Conservation (phyloP, 1,140 invertebrate genomes). For the Drosophila hydei region DNA sequence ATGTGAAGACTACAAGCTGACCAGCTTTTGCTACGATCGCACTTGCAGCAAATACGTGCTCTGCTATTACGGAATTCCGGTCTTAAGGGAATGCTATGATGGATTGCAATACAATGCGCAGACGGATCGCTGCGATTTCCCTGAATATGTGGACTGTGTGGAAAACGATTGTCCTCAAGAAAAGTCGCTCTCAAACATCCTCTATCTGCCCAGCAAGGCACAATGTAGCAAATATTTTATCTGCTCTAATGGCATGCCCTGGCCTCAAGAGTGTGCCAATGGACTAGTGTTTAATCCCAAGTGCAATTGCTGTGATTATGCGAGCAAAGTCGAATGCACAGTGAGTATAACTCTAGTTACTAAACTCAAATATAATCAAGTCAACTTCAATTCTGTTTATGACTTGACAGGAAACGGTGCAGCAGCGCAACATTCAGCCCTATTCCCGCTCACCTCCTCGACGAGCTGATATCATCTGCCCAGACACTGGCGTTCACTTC, state of each 20-base stretch:
- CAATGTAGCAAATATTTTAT: slow-evolving; percentile 68
- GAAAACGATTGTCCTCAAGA: slow-evolving; percentile 66
- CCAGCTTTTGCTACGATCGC: slow-evolving; percentile 66
- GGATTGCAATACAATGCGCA: slow-evolving; percentile 70
- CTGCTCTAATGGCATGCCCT: slow-evolving; percentile 61
- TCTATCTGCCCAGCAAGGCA: slow-evolving; percentile 65
- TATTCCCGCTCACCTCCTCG: slow-evolving; percentile 63
- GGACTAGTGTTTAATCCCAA: slow-evolving; percentile 60
- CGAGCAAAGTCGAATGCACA: slow-evolving; percentile 50
- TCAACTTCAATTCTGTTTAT: too few species aligned
- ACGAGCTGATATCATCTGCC: slow-evolving; percentile 70
- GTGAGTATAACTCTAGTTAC: slow-evolving; percentile 33
- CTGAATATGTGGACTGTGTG: slow-evolving; percentile 75
- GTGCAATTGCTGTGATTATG: slow-evolving; percentile 61
- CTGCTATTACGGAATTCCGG: slow-evolving; percentile 56
- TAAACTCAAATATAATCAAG: too few species aligned
- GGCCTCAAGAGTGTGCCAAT: slow-evolving; percentile 54
- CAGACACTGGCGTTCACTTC: slow-evolving; percentile 53
- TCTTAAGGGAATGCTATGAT: slow-evolving; percentile 59
- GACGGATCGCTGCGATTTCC: slow-evolving; percentile 76
- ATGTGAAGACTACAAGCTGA: slow-evolving; percentile 21
- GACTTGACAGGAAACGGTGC: slow-evolving; percentile 34
- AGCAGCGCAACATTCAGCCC: slow-evolving; percentile 58
- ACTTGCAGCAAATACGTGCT: slow-evolving; percentile 78
- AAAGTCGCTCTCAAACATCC: slow-evolving; percentile 55